These are phyloP conservation scores for Drosophila testacea DNA, from an alignment of 2,888 invertebrate genomes.

Conservation along the genomic window DNA sequence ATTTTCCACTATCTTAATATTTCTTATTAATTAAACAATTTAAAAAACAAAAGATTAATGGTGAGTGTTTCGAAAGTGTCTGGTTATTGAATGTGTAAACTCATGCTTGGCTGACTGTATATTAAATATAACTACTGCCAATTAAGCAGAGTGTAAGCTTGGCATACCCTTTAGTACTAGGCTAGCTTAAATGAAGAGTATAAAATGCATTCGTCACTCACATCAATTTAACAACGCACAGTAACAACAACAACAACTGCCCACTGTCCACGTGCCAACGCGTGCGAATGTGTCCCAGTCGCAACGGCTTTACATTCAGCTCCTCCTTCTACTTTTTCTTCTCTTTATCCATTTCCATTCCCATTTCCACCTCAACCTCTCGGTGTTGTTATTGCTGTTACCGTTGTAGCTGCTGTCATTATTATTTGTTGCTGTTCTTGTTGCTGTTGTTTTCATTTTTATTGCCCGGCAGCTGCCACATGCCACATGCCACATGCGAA, in stretches of 20 bases:
- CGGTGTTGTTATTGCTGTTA: conserved; percentile 9
- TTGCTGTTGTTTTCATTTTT: conserved; percentile 57
- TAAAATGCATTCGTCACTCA: conserved; percentile 33
- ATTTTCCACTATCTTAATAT: too few relatives aligned
- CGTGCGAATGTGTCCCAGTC: conserved; percentile 45
- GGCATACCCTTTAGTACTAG: not conserved
- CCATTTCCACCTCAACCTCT: not conserved
- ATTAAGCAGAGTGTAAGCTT: not conserved
- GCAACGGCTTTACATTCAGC: conserved; percentile 20
- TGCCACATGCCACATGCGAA: conserved; percentile 30
- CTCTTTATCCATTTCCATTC: not conserved
- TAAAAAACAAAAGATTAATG: too few relatives aligned
- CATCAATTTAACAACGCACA: conserved; percentile 47
- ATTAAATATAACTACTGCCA: too few relatives aligned
- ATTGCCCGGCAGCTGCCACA: conserved; percentile 61
- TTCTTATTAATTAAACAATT: too few relatives aligned
- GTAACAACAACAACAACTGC: conserved; percentile 21
- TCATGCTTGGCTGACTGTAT: too few relatives aligned
- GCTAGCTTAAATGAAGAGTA: conserved; percentile 1
- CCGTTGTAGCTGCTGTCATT: conserved; percentile 11
- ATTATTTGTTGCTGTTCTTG: not conserved
- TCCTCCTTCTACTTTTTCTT: conserved; percentile 7
- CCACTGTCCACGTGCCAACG: conserved; percentile 43
- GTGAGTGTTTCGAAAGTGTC: too few relatives aligned
- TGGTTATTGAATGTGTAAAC: too few relatives aligned